Conservation (phyloP, 1,140 invertebrate genomes). For the Pogonomyrmex californicus region DNA sequence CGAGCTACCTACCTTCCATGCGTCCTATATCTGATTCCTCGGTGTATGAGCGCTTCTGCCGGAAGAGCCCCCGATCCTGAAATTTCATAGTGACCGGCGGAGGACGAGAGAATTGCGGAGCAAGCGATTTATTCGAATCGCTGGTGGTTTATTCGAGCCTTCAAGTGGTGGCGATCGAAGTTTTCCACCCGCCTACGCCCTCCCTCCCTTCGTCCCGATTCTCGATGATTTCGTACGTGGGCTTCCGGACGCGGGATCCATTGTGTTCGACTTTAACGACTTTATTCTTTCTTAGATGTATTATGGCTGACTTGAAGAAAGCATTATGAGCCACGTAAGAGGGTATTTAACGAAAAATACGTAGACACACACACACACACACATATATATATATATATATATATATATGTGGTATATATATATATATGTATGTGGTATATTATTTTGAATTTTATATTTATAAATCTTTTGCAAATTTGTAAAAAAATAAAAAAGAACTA, state of each 20-base stretch:
- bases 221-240: constrained; percentile 50
- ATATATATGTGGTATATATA: no score
- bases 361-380: no score
- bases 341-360: neutral
- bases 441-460: neutral
- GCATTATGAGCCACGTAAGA: constrained; percentile 27
- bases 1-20: constrained; percentile 59
- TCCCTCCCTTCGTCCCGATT: constrained; percentile 56
- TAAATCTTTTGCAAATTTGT: neutral
- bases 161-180: constrained; percentile 53
- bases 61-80: constrained; percentile 69
- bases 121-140: constrained; percentile 64
- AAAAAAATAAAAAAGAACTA: neutral
- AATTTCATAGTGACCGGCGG: constrained; percentile 68
- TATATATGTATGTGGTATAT: no score
- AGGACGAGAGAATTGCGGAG: constrained; percentile 48
- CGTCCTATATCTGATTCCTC: constrained; percentile 73
- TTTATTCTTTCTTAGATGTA: constrained; percentile 59
- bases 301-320: constrained; percentile 35
- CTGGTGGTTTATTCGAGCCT: constrained; percentile 50
- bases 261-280: constrained; percentile 67
- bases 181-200: constrained; percentile 41
- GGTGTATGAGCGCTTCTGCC: constrained; percentile 65
- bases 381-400: neutral
- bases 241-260: constrained; percentile 58